phyloP scores from a whole-genome alignment of 2,797 vertebrate species.

The Silurus lanzhouensis region DNA sequence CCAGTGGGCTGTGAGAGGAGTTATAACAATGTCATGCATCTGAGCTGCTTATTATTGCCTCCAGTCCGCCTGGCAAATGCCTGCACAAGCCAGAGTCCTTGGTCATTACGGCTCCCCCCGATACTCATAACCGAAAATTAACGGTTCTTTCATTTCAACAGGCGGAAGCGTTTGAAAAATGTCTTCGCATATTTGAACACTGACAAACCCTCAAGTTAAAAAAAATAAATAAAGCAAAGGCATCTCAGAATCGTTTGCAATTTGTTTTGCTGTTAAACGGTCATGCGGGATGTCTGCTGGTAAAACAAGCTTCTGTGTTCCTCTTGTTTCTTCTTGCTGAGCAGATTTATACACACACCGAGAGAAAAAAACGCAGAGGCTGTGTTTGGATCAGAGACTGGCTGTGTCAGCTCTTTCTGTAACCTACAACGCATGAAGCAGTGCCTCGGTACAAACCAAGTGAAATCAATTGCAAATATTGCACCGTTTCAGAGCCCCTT shows the following conservation, averaged over 20 bases:
- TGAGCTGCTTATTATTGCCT: constrained; percentile 29
- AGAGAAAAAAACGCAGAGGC: constrained; percentile 10
- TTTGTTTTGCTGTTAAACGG: constrained; percentile 38
- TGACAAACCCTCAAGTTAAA: neutral
- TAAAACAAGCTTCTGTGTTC: constrained; percentile 38
- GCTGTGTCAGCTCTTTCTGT: constrained; percentile 25
- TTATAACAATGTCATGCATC: constrained; percentile 35
- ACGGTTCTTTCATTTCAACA: constrained; percentile 18
- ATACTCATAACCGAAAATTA: constrained; percentile 19
- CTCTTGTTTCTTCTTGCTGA: constrained; percentile 7
- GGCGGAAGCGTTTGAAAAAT: neutral
- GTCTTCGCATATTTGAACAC: neutral
- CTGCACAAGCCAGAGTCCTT: neutral
- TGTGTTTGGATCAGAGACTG: neutral
- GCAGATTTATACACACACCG: constrained; percentile 23
- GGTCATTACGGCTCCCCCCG: constrained; percentile 5
- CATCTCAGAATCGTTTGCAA: constrained; percentile 29
- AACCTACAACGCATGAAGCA: constrained; percentile 22
- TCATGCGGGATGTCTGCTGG: constrained; percentile 6
- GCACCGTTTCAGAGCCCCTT: constrained; percentile 44
- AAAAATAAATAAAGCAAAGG: neutral
- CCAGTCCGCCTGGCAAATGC: neutral
- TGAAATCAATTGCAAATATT: constrained; percentile 45
- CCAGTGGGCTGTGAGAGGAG: constrained; percentile 23
- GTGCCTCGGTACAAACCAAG: neutral